A percentile compares a stretch with the other conserved stretches of the same genome.
Conservation (phyloP, 2,113 vertebrate species). For the Peromyscus leucopus region DNA sequence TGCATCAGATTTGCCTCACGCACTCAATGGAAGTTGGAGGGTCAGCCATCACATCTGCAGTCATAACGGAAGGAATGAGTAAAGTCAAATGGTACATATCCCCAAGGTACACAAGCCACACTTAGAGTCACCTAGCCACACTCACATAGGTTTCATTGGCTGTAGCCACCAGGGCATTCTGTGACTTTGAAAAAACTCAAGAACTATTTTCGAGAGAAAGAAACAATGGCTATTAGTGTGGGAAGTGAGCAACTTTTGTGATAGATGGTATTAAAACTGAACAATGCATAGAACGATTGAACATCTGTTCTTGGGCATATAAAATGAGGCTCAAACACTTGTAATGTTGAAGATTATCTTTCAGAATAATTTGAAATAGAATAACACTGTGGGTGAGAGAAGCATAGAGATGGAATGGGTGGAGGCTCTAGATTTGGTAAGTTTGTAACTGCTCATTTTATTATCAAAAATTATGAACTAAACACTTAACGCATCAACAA, state of each 20-base stretch:
- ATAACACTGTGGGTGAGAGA: neutral
- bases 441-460: neutral
- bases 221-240: neutral
- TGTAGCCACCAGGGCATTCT: neutral
- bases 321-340: slow-evolving; percentile 23
- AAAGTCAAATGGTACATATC: neutral
- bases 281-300: neutral
- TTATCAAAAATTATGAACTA: neutral
- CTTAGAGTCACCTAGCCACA: neutral
- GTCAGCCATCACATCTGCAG: neutral
- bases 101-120: too few relatives aligned
- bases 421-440: neutral
- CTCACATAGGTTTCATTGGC: neutral
- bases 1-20: neutral
- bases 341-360: neutral
- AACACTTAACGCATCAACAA: neutral
- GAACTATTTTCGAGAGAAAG: neutral
- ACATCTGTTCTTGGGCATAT: neutral
- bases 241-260: neutral
- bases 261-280: neutral
- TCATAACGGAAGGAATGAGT: neutral
- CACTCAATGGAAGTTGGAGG: neutral
- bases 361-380: neutral
- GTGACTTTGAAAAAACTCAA: neutral
- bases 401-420: neutral